These are phyloP conservation scores for Eristalis tenax DNA, from an alignment of 2,888 invertebrate species.

Conservation along the genomic window DNA sequence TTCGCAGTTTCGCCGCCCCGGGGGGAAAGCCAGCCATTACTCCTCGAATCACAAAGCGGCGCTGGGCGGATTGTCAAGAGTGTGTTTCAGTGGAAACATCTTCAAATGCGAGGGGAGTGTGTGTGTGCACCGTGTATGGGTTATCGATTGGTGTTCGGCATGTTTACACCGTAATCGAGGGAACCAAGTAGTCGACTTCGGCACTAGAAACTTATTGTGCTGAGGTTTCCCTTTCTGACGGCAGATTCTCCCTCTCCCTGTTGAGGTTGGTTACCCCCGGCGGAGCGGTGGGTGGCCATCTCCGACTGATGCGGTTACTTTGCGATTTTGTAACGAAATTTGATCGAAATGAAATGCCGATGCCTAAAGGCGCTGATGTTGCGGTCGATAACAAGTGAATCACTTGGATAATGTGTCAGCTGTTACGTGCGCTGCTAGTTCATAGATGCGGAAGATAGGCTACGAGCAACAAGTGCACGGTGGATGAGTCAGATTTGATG, in stretches of 20 bases:
- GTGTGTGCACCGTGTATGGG: not conserved
- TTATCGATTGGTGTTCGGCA: not conserved
- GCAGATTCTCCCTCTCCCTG: not conserved
- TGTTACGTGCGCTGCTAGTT: not conserved
- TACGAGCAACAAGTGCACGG: not conserved
- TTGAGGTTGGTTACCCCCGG: not conserved
- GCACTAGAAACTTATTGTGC: not conserved
- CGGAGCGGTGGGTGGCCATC: not conserved
- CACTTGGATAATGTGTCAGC: conserved; percentile 35
- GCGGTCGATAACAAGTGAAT: conserved; percentile 39
- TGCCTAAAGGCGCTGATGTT: conserved; percentile 7
- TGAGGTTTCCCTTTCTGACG: not conserved
- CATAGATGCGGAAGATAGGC: not conserved
- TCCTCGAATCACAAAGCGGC: not conserved
- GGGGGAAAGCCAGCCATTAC: not conserved
- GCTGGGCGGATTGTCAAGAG: not conserved
- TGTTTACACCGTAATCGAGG: not conserved
- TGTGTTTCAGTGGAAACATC: not conserved
- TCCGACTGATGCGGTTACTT: not conserved
- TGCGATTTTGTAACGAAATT: conserved; percentile 41
- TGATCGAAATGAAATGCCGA: conserved; percentile 30
- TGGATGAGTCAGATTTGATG: not conserved
- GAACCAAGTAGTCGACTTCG: not conserved
- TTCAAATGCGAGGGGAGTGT: not conserved
- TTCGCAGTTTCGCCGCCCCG: not conserved